Percentiles rank a stretch among this genome's conserved stretches.
Evolutionary conservation across 2,888 invertebrate genomes (phyloP).

Genomic region (Cosmia pyralina): DNA sequence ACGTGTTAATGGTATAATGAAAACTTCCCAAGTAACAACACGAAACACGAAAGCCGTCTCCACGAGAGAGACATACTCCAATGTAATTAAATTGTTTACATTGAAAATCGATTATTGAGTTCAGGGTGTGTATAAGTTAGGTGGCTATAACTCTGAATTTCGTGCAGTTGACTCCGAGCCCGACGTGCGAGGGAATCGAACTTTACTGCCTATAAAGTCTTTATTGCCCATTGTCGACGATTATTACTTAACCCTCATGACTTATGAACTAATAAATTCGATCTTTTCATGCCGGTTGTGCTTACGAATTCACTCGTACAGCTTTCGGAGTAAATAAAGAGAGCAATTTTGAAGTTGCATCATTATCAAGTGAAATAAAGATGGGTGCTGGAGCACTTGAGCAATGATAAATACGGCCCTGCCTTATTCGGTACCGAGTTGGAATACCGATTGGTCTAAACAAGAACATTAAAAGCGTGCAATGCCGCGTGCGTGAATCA

Average conservation of each 20-base stretch:
- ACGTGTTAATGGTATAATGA: conserved; percentile 72
- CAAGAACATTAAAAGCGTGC: conserved; percentile 68
- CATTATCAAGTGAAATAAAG: conserved; percentile 64
- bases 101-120: conserved; percentile 71
- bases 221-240: conserved; percentile 90
- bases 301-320: conserved; percentile 74
- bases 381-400: conserved; percentile 51
- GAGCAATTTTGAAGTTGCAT: conserved; percentile 66
- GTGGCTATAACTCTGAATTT: conserved; percentile 74
- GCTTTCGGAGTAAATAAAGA: conserved; percentile 71
- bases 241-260: conserved; percentile 90
- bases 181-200: conserved; percentile 85
- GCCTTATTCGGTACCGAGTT: conserved; percentile 63
- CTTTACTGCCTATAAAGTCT: conserved; percentile 89
- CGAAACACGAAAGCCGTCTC: conserved; percentile 59
- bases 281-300: conserved; percentile 83
- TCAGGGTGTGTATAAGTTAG: conserved; percentile 69
- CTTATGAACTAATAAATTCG: conserved; percentile 90
- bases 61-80: conserved; percentile 65
- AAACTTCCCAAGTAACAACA: conserved; percentile 68
- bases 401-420: conserved; percentile 65
- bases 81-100: conserved; percentile 71
- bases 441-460: conserved; percentile 68
- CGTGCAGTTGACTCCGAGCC: conserved; percentile 80
- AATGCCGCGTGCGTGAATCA: conserved; percentile 75